Evolutionary conservation across 2,888 invertebrate species (phyloP).

Genomic region (Clanis bilineata): DNA sequence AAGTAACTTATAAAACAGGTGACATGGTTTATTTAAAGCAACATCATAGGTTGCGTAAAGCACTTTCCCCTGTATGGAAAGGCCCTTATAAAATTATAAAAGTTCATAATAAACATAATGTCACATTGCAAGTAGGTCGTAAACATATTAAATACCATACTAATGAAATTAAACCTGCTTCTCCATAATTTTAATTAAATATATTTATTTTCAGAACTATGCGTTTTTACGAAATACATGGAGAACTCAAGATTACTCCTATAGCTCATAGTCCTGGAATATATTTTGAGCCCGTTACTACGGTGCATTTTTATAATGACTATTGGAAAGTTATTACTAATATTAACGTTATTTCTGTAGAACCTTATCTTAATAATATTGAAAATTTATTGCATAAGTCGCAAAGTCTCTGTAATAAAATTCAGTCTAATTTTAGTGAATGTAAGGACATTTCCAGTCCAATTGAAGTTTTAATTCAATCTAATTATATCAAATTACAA

Average conservation of each 20-base stretch:
- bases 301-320: conserved; percentile 14
- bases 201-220: background rate
- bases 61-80: too few relatives aligned
- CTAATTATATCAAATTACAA: too few relatives aligned
- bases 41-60: too few relatives aligned
- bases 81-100: conserved; percentile 28
- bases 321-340: background rate
- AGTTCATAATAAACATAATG: conserved; percentile 30
- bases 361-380: too few relatives aligned
- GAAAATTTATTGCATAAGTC: conserved; percentile 21
- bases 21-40: too few relatives aligned
- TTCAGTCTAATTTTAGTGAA: too few relatives aligned
- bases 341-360: too few relatives aligned
- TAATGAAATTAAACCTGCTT: conserved; percentile 22
- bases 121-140: conserved; percentile 18
- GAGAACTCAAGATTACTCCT: background rate
- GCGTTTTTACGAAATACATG: background rate
- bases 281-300: background rate
- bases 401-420: too few relatives aligned
- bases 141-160: conserved; percentile 19
- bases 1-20: too few relatives aligned
- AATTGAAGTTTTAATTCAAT: conserved; percentile 19
- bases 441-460: conserved; percentile 23
- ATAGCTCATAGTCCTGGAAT: background rate
- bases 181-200: background rate